Conservation (phyloP, 1,140 invertebrate species). For the Leptinotarsa undecemlineata region DNA sequence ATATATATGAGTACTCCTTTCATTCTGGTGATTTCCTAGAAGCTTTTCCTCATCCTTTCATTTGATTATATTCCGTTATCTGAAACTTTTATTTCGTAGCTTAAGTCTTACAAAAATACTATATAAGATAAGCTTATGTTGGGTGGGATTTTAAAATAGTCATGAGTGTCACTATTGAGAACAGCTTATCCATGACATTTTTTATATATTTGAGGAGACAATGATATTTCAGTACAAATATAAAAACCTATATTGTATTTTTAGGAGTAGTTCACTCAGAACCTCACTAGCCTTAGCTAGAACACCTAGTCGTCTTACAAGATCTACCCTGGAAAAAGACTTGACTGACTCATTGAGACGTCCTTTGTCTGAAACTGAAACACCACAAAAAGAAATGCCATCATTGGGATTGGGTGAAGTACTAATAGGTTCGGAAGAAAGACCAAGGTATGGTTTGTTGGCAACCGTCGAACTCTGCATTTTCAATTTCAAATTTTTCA, state of each 20-base stretch:
- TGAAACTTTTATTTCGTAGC: no score
- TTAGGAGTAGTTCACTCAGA: background rate
- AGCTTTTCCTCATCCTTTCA: no score
- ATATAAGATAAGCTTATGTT: no score
- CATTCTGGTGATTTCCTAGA: no score
- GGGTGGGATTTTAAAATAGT: no score
- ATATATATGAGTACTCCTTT: no score
- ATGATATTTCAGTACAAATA: no score
- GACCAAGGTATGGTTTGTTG: background rate
- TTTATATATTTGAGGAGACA: no score
- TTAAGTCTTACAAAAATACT: no score
- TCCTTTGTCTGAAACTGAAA: background rate
- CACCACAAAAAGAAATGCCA: background rate
- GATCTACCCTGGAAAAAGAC: background rate
- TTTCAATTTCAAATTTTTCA: background rate
- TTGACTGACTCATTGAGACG: constrained; percentile 2
- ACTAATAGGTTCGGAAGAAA: background rate
- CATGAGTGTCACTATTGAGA: no score
- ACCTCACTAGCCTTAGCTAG: background rate
- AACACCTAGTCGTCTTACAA: background rate
- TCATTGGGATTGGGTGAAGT: background rate
- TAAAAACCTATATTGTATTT: background rate
- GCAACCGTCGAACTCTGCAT: background rate
- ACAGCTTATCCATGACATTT: no score
- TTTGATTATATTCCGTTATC: no score